Conservation (phyloP, 2,797 vertebrate species). For the Sebastes oblongus region DNA sequence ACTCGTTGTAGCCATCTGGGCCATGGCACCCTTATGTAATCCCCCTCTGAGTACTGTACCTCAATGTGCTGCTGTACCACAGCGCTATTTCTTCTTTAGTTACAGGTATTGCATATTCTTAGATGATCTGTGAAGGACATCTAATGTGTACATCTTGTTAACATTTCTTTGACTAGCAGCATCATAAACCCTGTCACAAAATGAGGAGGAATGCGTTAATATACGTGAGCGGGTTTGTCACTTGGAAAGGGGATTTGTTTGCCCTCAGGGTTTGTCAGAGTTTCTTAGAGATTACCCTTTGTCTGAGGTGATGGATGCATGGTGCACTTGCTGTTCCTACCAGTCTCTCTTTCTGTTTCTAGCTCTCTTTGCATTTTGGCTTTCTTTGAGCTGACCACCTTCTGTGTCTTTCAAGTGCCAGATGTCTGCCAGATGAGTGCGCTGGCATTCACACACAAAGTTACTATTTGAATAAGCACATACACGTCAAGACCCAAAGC, state of each 20-base stretch:
- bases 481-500: neutral
- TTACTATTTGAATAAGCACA: neutral
- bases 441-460: neutral
- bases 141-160: neutral
- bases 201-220: neutral
- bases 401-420: conserved; percentile 73
- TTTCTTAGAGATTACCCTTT: conserved; percentile 1
- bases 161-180: neutral
- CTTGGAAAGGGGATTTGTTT: neutral
- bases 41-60: conserved; percentile 25
- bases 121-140: neutral
- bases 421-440: conserved; percentile 61
- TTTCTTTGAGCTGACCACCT: conserved; percentile 68
- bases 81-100: conserved; percentile 3
- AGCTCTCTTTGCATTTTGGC: conserved; percentile 33
- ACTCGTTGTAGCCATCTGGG: conserved; percentile 66
- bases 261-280: neutral
- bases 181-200: neutral
- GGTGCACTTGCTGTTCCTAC: neutral
- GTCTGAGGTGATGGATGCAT: conserved; percentile 16
- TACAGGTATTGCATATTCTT: neutral
- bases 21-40: conserved; percentile 17
- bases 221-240: neutral
- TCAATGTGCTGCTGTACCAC: conserved; percentile 1
- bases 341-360: neutral